Conservation (phyloP, 64 coral and sea anemone genomes). For the Orbicella faveolata region DNA sequence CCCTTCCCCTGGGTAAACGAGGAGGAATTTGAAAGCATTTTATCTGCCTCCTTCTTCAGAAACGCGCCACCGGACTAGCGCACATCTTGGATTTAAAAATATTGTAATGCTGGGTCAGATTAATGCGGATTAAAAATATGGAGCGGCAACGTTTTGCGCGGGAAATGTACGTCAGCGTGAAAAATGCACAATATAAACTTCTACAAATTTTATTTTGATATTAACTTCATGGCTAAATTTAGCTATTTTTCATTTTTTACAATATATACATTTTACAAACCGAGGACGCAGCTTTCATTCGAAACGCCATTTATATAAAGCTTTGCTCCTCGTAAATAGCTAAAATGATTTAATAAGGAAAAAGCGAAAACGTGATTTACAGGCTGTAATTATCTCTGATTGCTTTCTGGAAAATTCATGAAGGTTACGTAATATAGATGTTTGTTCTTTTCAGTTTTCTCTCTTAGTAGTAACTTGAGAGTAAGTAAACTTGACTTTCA, state of each 20-base stretch:
- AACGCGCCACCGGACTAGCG: not conserved
- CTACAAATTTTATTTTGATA: not conserved
- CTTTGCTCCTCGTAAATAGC: not conserved
- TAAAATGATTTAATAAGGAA: not conserved
- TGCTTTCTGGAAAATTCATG: too few species aligned
- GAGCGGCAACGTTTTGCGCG: not conserved
- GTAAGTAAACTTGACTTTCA: too few species aligned
- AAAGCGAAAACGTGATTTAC: too few species aligned
- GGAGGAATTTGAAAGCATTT: not conserved
- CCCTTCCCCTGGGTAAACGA: too few species aligned
- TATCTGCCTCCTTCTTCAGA: not conserved
- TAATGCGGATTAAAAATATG: slow-evolving; percentile 23
- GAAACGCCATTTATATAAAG: not conserved
- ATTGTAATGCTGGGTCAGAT: not conserved
- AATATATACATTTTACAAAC: not conserved
- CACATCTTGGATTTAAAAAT: not conserved
- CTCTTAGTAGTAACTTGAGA: too few species aligned
- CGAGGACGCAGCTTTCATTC: too few species aligned
- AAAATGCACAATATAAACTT: slow-evolving; percentile 19
- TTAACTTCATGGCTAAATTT: slow-evolving; percentile 26
- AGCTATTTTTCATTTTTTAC: not conserved
- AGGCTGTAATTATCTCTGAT: too few species aligned
- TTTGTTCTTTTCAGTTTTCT: too few species aligned
- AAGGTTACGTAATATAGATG: too few species aligned
- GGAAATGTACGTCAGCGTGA: not conserved